Evolutionary conservation across 64 coral and sea anemone genomes (phyloP).

Genomic region (Stichodactyla helianthus): DNA sequence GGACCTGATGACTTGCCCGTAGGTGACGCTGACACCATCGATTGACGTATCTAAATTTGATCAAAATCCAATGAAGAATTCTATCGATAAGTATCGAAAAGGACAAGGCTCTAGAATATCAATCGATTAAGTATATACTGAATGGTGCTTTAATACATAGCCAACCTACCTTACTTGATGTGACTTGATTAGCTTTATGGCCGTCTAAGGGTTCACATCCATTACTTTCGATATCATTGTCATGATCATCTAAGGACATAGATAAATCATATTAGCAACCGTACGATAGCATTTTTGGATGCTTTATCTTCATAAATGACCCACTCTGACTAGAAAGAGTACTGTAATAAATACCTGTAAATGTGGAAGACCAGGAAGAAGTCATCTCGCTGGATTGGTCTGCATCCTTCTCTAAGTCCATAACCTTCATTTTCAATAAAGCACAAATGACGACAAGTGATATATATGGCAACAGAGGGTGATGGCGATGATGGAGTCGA

Average conservation of each 20-base stretch:
- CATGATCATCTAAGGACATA: too few species aligned
- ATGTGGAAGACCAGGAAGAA: background rate
- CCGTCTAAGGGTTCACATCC: background rate
- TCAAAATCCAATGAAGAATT: background rate
- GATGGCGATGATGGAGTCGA: too few species aligned
- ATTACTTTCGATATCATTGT: background rate
- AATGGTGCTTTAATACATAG: background rate
- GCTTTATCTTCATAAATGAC: too few species aligned
- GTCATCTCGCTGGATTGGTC: background rate
- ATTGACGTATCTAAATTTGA: background rate
- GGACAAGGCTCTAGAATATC: background rate
- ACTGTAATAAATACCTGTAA: background rate
- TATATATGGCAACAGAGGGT: background rate
- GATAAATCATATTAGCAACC: too few species aligned
- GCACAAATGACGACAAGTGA: background rate
- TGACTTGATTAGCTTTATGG: background rate
- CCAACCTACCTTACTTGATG: background rate
- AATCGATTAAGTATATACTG: too few species aligned
- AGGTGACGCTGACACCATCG: background rate
- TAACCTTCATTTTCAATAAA: background rate
- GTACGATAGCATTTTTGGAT: too few species aligned
- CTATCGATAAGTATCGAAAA: background rate
- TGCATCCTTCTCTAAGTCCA: slow-evolving; percentile 3
- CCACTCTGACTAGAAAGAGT: background rate
- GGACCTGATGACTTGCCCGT: background rate